phyloP scores from a whole-genome alignment of 2,797 vertebrate genomes.

The Hafferia zeledoni region DNA sequence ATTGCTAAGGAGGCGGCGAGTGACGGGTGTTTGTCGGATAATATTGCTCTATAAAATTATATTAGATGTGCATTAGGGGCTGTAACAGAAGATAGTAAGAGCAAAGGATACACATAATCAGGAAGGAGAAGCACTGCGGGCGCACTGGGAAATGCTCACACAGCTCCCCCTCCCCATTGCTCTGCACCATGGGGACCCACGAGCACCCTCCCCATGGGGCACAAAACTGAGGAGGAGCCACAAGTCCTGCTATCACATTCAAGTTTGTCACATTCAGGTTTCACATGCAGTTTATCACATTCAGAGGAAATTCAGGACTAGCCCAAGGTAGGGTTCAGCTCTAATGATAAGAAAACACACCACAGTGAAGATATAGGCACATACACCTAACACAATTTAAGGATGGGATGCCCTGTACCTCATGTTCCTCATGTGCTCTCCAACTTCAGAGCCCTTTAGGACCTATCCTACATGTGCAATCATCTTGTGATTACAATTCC shows the following conservation, averaged over 20 bases:
- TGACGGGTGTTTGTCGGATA: neutral
- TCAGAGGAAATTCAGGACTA: neutral
- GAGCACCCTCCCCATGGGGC: accelerated
- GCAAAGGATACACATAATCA: neutral
- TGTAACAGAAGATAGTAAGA: constrained; percentile 36
- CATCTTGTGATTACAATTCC: neutral
- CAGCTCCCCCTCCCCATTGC: accelerated
- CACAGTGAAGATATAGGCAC: neutral
- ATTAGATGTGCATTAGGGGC: constrained; percentile 46
- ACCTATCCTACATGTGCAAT: too few relatives aligned
- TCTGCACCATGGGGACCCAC: accelerated
- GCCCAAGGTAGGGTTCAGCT: neutral
- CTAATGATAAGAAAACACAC: neutral
- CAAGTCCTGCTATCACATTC: neutral
- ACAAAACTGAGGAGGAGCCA: neutral
- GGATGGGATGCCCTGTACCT: neutral
- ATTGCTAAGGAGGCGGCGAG: neutral
- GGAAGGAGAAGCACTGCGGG: neutral
- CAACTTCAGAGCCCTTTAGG: neutral
- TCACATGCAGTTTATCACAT: accelerated
- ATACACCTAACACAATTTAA: accelerated
- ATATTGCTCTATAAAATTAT: neutral
- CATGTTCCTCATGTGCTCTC: neutral
- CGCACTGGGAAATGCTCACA: accelerated
- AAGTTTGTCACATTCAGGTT: neutral